These are phyloP conservation scores for Crotophaga sulcirostris DNA, from an alignment of 2,113 vertebrate genomes.

Conservation along the genomic window DNA sequence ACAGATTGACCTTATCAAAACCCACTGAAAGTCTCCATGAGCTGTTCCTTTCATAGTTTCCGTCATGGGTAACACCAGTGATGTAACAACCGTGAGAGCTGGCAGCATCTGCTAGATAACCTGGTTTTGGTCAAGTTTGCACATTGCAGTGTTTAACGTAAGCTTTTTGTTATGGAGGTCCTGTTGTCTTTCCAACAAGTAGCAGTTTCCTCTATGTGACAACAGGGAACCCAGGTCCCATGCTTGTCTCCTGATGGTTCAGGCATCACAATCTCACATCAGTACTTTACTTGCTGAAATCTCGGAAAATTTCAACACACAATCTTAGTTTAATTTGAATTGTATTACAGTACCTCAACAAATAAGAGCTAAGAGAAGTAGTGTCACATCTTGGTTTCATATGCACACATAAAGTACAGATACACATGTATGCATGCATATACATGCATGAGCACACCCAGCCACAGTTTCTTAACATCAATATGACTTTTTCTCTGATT, in stretches of 20 bases:
- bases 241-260: not conserved
- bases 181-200: not conserved
- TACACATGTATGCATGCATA: fast-evolving
- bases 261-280: fast-evolving
- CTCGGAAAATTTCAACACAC: not conserved
- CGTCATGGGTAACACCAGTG: not conserved
- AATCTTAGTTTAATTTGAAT: not conserved
- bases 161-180: not conserved
- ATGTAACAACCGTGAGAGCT: not conserved
- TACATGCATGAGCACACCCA: fast-evolving
- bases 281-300: not conserved
- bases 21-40: not conserved
- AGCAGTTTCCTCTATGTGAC: not conserved
- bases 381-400: fast-evolving
- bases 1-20: not conserved
- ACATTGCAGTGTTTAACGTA: not conserved
- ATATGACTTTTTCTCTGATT: not conserved
- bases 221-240: not conserved
- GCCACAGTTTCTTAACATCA: not conserved
- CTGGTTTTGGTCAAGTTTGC: not conserved
- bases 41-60: not conserved
- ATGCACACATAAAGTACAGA: not conserved
- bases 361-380: not conserved
- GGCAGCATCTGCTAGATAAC: not conserved
- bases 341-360: not conserved